phyloP scores from a whole-genome alignment of 2,888 invertebrate genomes.

The Tanypteryx hageni region DNA sequence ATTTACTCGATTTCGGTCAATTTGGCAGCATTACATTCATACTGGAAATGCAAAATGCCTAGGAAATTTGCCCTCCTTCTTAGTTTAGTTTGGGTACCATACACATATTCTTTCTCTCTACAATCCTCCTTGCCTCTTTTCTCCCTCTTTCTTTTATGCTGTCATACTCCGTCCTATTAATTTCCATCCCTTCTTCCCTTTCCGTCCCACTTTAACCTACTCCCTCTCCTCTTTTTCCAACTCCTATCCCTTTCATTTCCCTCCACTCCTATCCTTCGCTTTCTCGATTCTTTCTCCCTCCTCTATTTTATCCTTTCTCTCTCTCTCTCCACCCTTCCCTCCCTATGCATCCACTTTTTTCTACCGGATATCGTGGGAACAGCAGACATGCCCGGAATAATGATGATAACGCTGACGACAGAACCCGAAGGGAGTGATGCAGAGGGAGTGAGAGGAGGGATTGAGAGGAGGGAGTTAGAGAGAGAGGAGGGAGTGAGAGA shows the following conservation, averaged over 20 bases:
- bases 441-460: neutral
- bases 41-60: no score
- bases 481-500: neutral
- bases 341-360: constrained; percentile 11
- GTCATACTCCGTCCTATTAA: no score
- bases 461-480: neutral
- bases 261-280: no score
- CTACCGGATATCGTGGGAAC: constrained; percentile 61
- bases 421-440: constrained; percentile 32
- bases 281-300: neutral
- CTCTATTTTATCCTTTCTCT: neutral
- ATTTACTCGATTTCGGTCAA: no score
- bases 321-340: neutral
- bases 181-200: no score
- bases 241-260: neutral
- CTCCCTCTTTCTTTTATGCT: no score
- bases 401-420: constrained; percentile 64
- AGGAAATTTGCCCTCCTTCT: no score
- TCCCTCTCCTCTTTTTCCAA: neutral
- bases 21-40: no score
- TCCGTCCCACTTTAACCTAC: neutral
- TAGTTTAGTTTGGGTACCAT: no score
- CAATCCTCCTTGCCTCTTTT: no score
- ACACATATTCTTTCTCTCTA: no score
- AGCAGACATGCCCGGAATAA: constrained; percentile 60